These are phyloP conservation scores for Perognathus longimembris DNA, from an alignment of 2,113 vertebrate species.

Conservation along the genomic window DNA sequence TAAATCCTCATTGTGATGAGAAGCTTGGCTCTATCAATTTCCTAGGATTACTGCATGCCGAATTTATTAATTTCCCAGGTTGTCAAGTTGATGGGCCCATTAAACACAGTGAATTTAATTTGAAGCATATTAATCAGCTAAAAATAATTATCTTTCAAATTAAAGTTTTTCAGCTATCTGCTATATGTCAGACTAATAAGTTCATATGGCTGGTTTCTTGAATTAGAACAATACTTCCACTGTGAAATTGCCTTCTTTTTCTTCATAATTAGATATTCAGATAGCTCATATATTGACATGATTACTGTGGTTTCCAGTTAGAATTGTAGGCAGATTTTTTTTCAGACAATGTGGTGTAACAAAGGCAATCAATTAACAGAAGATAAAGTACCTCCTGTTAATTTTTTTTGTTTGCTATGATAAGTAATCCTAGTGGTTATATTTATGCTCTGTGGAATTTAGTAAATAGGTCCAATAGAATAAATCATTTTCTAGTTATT, in stretches of 20 bases:
- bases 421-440: constrained; percentile 29
- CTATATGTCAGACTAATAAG: constrained; percentile 49
- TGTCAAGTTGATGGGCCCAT: constrained; percentile 75
- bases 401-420: constrained; percentile 18
- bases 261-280: constrained; percentile 72
- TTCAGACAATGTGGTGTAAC: constrained; percentile 55
- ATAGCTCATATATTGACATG: constrained; percentile 60
- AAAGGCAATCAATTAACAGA: constrained; percentile 66
- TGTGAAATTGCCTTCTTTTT: constrained; percentile 63
- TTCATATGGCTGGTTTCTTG: constrained; percentile 71
- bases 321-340: constrained; percentile 62
- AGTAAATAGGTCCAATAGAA: constrained; percentile 8
- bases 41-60: constrained; percentile 66
- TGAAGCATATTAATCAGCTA: constrained; percentile 79
- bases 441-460: background rate
- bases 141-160: constrained; percentile 81
- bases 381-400: constrained; percentile 34
- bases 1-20: constrained; percentile 78
- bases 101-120: constrained; percentile 77
- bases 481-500: constrained; percentile 43
- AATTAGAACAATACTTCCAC: constrained; percentile 74
- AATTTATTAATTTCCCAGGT: constrained; percentile 72
- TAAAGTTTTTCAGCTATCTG: constrained; percentile 70
- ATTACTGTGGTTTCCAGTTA: constrained; percentile 56
- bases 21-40: constrained; percentile 47